These are phyloP conservation scores for Phalacrocorax brasilianus DNA, from an alignment of 2,113 vertebrate genomes.

Conservation along the genomic window DNA sequence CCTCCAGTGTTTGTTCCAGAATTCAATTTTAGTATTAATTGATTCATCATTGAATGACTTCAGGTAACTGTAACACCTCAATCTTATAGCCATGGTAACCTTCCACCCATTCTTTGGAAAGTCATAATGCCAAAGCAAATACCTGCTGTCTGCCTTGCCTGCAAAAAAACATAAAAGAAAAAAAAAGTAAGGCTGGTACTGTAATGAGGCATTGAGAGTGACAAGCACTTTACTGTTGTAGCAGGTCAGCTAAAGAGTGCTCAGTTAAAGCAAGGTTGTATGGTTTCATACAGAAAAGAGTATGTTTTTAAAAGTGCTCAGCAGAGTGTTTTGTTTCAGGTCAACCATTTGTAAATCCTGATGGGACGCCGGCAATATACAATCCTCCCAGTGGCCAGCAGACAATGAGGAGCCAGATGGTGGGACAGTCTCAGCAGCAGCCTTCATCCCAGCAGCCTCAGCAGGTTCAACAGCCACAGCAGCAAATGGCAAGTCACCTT, in stretches of 20 bases:
- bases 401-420: conserved; percentile 76
- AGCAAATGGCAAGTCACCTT: conserved; percentile 77
- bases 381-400: conserved; percentile 88
- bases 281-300: not conserved
- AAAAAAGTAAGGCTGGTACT: not conserved
- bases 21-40: not conserved
- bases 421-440: conserved; percentile 75
- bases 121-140: not conserved
- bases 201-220: not conserved
- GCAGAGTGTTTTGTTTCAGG: conserved; percentile 73
- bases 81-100: conserved; percentile 10
- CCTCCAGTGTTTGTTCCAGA: not conserved
- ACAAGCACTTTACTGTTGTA: not conserved
- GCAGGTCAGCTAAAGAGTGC: not conserved
- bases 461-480: conserved; percentile 79
- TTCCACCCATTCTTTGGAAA: not conserved
- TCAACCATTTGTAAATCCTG: conserved; percentile 94
- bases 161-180: too few species aligned
- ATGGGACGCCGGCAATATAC: conserved; percentile 92
- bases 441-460: conserved; percentile 74
- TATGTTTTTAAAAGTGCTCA: not conserved
- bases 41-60: not conserved
- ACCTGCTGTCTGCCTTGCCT: not conserved
- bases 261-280: not conserved
- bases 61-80: not conserved